Base-by-base conservation (phyloP, 2,113 vertebrate genomes). In the Opisthocomus hoazin region DNA sequence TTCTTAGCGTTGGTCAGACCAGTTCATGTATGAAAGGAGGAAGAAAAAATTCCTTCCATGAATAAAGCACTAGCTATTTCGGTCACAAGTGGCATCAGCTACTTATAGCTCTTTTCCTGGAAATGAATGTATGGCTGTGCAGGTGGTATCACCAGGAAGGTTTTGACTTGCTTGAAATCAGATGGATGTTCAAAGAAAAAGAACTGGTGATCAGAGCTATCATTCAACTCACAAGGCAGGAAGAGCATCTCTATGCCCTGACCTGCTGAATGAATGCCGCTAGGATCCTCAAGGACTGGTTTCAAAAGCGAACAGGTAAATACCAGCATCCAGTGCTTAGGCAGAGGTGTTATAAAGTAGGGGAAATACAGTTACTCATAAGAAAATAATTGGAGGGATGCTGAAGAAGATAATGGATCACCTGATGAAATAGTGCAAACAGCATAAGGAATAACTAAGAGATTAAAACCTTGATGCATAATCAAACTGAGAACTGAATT, bases 1-100 rank as follows among this genome's bases (percentile, higher is more conserved):
- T 91, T 48, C 61, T 79, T 79, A 84, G 37, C 45, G 8, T 37
- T 70, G 41, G 58, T 76, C 70, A 88, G 41, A 53, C 4, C 36
- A 66, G 50, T 54, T 76, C 45, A 69, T 37, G 15, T 50, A 60
- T 37, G 57, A 93, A 95, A 84, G 48, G 26, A 92, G 37, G 51
- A 87, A 84, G 41, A 46, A 37, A 89, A 90, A 96, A 91, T 86
- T 85, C 70, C 57, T 91, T 89, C 75, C n/a, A 39, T 65, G 58
- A 87, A 93, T 85, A 87, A 95, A 87, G 41, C 58, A 80, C 50
- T 61, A 76, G 46, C 70, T 96, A 83, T 91, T 97, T 94, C 54
- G 75, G 58, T 88, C 85, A 94, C 0, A 5, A 84, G 82, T 94
- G 84, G 79, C 75, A 92, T 65, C 63, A 79, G 63, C 73, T 86